A percentile compares a stretch with the other conserved stretches of the same genome.
phyloP scores from a whole-genome alignment of 2,888 invertebrate species.

The Unio delphinus region DNA sequence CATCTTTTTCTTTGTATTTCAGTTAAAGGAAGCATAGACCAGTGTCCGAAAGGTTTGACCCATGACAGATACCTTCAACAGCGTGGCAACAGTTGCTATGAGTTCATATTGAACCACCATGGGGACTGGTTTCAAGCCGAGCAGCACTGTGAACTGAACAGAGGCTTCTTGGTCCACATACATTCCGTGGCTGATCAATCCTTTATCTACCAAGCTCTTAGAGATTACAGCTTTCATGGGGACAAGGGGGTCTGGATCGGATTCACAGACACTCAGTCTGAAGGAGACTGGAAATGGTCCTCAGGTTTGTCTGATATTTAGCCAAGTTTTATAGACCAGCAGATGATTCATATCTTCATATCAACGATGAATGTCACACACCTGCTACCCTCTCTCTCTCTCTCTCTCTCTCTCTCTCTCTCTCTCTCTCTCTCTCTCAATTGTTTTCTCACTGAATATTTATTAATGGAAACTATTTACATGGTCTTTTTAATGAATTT shows the following conservation, averaged over 20 bases:
- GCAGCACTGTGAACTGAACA: constrained; percentile 6
- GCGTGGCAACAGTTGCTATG: constrained; percentile 16
- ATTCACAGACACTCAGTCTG: constrained; percentile 14
- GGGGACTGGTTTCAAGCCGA: constrained; percentile 18
- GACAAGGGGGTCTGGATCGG: constrained; percentile 36
- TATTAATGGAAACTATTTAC: no score
- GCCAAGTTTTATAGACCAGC: no score
- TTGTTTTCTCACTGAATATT: no score
- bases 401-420: no score
- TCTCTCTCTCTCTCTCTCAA: no score
- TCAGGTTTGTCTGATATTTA: constrained; percentile 6
- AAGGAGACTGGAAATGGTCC: constrained; percentile 27
- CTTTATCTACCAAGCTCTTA: constrained; percentile 6
- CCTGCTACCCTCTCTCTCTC: no score
- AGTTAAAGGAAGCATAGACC: not conserved
- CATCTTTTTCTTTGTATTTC: no score
- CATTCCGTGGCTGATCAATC: constrained; percentile 11
- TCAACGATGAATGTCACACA: no score
- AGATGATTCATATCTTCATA: no score
- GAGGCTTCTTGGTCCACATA: constrained; percentile 17
- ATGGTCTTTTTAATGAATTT: no score
- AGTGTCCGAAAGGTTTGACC: constrained; percentile 17
- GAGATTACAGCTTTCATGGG: constrained; percentile 3
- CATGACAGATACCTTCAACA: constrained; percentile 5
- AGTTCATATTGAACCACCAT: constrained; percentile 18